phyloP scores from a whole-genome alignment of 2,113 vertebrate species.

The Herpailurus yagouaroundi region DNA sequence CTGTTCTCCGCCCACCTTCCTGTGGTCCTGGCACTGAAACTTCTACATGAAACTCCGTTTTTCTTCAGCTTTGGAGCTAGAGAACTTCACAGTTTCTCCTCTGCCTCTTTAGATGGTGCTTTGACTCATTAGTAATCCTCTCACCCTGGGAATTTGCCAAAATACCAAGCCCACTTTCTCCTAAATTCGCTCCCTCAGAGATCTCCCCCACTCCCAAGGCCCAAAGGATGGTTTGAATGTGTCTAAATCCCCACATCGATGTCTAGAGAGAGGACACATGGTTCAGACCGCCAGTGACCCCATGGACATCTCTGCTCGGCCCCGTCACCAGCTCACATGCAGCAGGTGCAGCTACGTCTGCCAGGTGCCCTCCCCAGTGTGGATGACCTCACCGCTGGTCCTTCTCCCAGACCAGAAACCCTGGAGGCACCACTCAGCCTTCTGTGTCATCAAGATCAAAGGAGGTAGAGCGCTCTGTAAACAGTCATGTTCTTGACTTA shows the following conservation, averaged over 20 bases:
- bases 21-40: background rate
- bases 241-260: background rate
- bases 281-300: background rate
- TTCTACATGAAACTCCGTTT: background rate
- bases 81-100: background rate
- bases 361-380: background rate
- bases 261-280: background rate
- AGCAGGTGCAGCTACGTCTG: background rate
- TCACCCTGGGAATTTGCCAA: background rate
- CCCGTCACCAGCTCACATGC: background rate
- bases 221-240: rapidly evolving
- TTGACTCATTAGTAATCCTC: background rate
- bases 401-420: background rate
- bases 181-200: too few species aligned
- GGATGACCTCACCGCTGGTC: background rate
- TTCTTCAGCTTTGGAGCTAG: background rate
- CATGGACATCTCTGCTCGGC: too few species aligned
- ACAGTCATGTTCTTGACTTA: background rate
- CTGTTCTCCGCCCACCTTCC: background rate
- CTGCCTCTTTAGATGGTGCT: background rate
- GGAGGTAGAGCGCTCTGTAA: background rate
- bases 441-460: background rate
- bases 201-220: background rate
- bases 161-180: background rate
- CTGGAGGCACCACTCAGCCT: background rate